phyloP scores from a whole-genome alignment of 2,113 vertebrate genomes.

The Gnathochromis pfefferi region DNA sequence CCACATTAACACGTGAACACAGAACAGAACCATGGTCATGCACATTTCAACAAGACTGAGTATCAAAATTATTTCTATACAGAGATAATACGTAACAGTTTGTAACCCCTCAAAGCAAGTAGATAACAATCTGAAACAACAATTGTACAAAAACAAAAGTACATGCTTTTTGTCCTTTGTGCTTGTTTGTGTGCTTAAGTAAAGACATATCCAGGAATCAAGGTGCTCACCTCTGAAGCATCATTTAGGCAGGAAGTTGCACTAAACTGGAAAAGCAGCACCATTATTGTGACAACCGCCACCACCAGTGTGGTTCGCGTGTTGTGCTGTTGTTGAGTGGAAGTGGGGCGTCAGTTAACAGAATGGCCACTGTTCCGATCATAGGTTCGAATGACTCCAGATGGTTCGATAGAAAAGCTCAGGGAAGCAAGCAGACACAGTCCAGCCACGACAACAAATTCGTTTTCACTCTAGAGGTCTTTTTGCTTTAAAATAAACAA shows the following conservation, averaged over 20 bases:
- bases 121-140: background rate
- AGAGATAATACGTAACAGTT: background rate
- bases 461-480: background rate
- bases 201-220: background rate
- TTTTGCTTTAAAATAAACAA: background rate
- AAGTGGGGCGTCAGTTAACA: background rate
- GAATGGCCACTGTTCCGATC: background rate
- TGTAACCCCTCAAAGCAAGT: background rate
- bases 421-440: background rate
- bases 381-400: background rate
- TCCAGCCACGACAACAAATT: background rate
- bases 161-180: constrained; percentile 24
- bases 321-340: constrained; percentile 27
- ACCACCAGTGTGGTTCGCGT: background rate
- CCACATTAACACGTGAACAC: background rate
- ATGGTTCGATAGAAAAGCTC: background rate
- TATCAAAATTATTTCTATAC: constrained; percentile 14
- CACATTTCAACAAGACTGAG: constrained; percentile 22
- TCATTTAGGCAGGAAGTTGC: background rate
- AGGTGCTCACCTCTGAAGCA: background rate
- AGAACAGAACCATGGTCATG: constrained; percentile 20
- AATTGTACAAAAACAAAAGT: background rate
- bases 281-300: constrained; percentile 22
- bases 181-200: constrained; percentile 33
- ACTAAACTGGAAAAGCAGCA: constrained; percentile 35